phyloP scores from a whole-genome alignment of 2,797 vertebrate species.

The Darevskia mixta region DNA sequence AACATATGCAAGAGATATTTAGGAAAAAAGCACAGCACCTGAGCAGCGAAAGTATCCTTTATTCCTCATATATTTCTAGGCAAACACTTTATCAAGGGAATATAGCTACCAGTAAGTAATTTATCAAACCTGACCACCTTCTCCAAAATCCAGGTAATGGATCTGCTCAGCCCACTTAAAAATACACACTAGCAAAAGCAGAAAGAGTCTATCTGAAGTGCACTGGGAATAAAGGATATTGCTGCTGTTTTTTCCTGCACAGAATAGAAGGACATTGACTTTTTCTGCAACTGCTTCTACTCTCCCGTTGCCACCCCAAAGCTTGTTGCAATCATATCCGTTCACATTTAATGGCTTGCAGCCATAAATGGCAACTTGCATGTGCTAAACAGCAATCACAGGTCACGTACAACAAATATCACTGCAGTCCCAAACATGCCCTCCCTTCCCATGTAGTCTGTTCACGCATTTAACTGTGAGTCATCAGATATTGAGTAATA shows the following conservation, averaged over 20 bases:
- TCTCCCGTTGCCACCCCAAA: background rate
- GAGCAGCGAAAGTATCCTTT: background rate
- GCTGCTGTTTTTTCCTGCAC: background rate
- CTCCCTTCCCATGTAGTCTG: background rate
- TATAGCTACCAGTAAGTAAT: background rate
- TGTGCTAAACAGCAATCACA: background rate
- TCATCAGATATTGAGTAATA: no score
- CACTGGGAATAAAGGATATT: background rate
- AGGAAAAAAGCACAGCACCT: background rate
- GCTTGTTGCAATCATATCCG: background rate
- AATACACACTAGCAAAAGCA: background rate
- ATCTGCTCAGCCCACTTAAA: background rate
- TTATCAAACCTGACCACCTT: background rate
- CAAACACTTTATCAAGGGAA: background rate
- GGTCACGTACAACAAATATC: background rate
- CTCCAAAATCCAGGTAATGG: background rate
- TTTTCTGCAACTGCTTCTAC: background rate
- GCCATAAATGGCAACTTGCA: background rate
- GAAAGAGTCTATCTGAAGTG: background rate
- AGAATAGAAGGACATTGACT: background rate
- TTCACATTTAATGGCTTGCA: background rate
- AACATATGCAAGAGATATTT: background rate
- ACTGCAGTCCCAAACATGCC: background rate
- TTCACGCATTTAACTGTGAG: no score
- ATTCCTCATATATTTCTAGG: background rate